These are phyloP conservation scores for Glomeris marginata DNA, from an alignment of 2,888 invertebrate genomes.

Conservation along the genomic window DNA sequence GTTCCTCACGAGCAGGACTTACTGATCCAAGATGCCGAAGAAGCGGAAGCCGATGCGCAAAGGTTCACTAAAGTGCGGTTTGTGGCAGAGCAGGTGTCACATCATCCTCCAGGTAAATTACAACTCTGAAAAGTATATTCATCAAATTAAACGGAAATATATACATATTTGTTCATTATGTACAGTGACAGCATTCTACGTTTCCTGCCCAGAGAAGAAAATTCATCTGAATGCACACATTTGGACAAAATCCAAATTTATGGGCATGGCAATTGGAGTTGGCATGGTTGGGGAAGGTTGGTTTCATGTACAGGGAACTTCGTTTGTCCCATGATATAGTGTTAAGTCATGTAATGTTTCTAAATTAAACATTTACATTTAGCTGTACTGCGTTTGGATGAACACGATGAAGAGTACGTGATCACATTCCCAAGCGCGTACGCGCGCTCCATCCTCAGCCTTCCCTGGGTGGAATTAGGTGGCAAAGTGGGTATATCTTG, in stretches of 20 bases:
- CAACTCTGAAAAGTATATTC: not conserved
- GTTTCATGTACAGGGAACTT: too few relatives aligned
- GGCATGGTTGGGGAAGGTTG: conserved; percentile 32
- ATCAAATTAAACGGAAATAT: too few relatives aligned
- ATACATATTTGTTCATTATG: too few relatives aligned
- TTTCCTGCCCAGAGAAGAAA: conserved; percentile 33
- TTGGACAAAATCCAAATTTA: conserved; percentile 36
- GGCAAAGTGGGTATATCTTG: conserved; percentile 33
- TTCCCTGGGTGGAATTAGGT: conserved; percentile 37
- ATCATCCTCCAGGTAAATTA: conserved; percentile 34
- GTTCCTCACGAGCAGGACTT: conserved; percentile 17
- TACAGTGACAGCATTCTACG: conserved; percentile 37
- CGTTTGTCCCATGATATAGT: too few relatives aligned
- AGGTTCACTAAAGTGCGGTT: conserved; percentile 22
- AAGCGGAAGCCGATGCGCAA: not conserved
- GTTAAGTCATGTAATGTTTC: too few relatives aligned
- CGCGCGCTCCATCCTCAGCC: conserved; percentile 36
- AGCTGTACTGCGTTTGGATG: conserved; percentile 25
- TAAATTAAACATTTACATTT: conserved; percentile 16
- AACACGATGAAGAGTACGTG: conserved; percentile 31
- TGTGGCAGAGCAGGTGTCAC: conserved; percentile 36
- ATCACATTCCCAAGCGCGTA: conserved; percentile 34
- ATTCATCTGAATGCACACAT: conserved; percentile 34
- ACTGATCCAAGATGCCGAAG: not conserved
- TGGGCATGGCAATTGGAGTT: conserved; percentile 37